Evolutionary conservation across 2,113 vertebrate genomes (phyloP).

Genomic region (Uropsilus gracilis): DNA sequence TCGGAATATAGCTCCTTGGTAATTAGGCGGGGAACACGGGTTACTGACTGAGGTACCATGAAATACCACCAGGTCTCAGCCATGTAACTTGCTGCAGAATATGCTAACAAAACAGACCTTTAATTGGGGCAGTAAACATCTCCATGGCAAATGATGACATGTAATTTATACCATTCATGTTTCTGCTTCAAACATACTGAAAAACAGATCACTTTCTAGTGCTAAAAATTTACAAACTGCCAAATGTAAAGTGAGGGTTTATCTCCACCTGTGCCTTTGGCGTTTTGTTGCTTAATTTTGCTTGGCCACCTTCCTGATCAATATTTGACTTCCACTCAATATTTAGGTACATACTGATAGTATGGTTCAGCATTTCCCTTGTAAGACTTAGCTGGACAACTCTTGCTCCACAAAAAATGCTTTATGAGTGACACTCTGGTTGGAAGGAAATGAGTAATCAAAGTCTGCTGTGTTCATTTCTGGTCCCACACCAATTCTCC

Average conservation of each 20-base stretch:
- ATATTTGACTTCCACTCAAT: conserved; percentile 35
- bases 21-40: conserved; percentile 60
- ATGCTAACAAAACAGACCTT: conserved; percentile 48
- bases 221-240: background rate
- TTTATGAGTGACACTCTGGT: background rate
- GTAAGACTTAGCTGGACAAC: background rate
- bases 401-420: conserved; percentile 8
- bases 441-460: conserved; percentile 52
- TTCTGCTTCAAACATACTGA: conserved; percentile 30
- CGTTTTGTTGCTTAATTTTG: conserved; percentile 24
- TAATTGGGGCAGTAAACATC: conserved; percentile 64
- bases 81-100: conserved; percentile 40
- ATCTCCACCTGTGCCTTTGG: background rate
- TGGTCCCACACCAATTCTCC: conserved; percentile 41
- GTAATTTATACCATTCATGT: conserved; percentile 52
- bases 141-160: conserved; percentile 63
- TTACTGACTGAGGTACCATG: conserved; percentile 74
- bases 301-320: conserved; percentile 29
- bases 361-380: conserved; percentile 50
- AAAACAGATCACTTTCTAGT: background rate
- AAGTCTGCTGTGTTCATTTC: conserved; percentile 57
- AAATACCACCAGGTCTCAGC: conserved; percentile 74
- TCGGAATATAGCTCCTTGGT: conserved; percentile 59
- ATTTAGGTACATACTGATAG: background rate
- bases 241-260: conserved; percentile 49